Percentiles rank a stretch among this genome's conserved stretches.
Conservation (phyloP, 2,797 vertebrate species). For the Megalops cyprinoides region DNA sequence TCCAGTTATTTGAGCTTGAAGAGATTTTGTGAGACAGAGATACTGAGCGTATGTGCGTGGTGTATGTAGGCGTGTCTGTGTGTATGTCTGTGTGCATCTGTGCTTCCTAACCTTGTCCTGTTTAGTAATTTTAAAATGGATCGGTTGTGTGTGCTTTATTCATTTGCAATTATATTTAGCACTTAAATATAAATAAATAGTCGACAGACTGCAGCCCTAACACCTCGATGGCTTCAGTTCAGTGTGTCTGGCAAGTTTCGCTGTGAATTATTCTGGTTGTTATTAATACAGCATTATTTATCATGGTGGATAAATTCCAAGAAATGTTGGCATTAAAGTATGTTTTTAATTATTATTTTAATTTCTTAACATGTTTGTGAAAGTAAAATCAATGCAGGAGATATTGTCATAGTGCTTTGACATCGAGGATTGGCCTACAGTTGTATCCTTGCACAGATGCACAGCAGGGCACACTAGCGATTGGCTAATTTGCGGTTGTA, state of each 20-base stretch:
- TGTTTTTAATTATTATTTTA: too few species aligned
- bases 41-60: constrained; percentile 12
- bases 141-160: neutral
- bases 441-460: neutral
- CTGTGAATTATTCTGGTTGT: neutral
- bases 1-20: neutral
- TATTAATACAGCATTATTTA: neutral
- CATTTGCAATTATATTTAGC: constrained; percentile 37
- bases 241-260: neutral
- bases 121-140: constrained; percentile 38
- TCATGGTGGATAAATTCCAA: neutral
- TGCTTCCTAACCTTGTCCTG: constrained; percentile 55
- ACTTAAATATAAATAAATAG: neutral
- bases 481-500: neutral
- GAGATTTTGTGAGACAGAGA: neutral
- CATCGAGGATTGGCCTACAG: neutral
- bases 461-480: neutral
- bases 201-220: neutral
- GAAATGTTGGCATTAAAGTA: too few species aligned
- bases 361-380: neutral
- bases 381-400: neutral
- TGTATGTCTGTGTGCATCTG: too few species aligned
- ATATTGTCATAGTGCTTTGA: neutral
- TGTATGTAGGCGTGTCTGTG: constrained; percentile 35
- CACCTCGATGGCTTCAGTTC: neutral